Percentiles rank a stretch among this genome's conserved stretches.
These are phyloP conservation scores for Entelurus aequoreus DNA, from an alignment of 2,113 vertebrate species.

Conservation along the genomic window DNA sequence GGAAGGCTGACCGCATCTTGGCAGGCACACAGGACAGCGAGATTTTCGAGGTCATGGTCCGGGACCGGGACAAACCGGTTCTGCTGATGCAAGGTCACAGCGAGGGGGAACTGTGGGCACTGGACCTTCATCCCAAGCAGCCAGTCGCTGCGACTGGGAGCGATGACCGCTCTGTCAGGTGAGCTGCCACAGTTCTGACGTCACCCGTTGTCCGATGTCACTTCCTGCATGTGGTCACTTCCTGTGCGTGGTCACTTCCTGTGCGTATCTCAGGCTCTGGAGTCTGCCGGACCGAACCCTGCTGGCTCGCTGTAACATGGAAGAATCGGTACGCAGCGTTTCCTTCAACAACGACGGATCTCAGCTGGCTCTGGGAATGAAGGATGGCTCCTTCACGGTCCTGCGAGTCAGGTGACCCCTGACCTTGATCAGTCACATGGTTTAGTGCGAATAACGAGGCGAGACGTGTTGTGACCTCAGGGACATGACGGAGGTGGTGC, in stretches of 20 bases:
- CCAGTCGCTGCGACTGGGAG: conserved; percentile 91
- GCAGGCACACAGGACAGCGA: conserved; percentile 96
- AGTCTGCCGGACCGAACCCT: conserved; percentile 90
- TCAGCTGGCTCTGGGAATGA: conserved; percentile 93
- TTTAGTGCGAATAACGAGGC: too few relatives aligned
- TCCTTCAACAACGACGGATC: conserved; percentile 91
- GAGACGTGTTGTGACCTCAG: conserved; percentile 53
- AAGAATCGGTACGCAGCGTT: conserved; percentile 88
- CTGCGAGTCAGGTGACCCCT: conserved; percentile 83
- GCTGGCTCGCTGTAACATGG: conserved; percentile 96
- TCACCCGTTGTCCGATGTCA: background rate
- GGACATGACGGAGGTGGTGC: conserved; percentile 98
- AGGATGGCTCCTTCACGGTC: conserved; percentile 96
- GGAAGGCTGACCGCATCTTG: conserved; percentile 89
- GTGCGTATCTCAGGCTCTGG: conserved; percentile 78
- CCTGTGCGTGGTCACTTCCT: background rate
- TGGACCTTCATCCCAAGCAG: conserved; percentile 92
- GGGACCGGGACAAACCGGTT: conserved; percentile 91
- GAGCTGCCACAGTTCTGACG: conserved; percentile 18
- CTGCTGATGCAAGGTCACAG: conserved; percentile 95
- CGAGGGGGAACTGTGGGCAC: conserved; percentile 94
- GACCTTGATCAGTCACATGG: too few relatives aligned
- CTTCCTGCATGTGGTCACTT: background rate
- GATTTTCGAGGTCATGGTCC: conserved; percentile 94
- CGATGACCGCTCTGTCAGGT: conserved; percentile 90